A percentile compares a stretch with the other conserved stretches of the same genome.
Evolutionary conservation across 2,797 vertebrate genomes (phyloP).

Genomic region (Mallotus villosus): DNA sequence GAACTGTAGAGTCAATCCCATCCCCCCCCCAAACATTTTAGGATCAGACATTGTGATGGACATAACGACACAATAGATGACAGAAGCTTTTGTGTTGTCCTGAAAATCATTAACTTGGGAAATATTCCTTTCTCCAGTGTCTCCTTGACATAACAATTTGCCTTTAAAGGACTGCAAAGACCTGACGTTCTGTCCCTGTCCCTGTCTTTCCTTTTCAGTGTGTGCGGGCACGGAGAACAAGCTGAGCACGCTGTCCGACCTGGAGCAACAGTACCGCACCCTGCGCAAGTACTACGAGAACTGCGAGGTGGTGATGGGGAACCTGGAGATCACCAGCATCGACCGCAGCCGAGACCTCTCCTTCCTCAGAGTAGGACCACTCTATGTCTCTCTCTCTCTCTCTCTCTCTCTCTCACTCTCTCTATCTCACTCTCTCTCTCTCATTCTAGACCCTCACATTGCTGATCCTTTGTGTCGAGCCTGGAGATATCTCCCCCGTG

Average conservation of each 20-base stretch:
- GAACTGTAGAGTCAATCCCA: not conserved
- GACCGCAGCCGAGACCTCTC: conserved; percentile 93
- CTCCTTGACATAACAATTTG: not conserved
- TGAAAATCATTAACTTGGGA: too few species aligned
- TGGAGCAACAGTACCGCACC: conserved; percentile 94
- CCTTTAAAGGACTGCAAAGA: not conserved
- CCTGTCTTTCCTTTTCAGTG: conserved; percentile 70
- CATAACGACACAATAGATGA: too few species aligned
- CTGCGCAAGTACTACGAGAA: conserved; percentile 96
- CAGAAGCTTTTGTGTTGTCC: too few species aligned
- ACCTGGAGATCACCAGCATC: conserved; percentile 97
- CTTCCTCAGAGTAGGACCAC: conserved; percentile 83
- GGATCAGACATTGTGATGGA: too few species aligned
- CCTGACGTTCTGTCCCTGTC: not conserved
- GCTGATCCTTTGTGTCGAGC: too few species aligned
- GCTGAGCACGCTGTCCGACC: conserved; percentile 93
- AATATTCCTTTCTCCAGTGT: not conserved
- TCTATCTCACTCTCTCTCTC: too few species aligned
- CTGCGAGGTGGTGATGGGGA: conserved; percentile 98
- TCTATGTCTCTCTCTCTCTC: too few species aligned
- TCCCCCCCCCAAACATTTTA: not conserved
- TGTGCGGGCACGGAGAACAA: conserved; percentile 96
- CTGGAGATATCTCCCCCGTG: too few species aligned
- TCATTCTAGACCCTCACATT: too few species aligned
- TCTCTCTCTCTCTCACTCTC: too few species aligned